Evolutionary conservation across 1,140 invertebrate genomes (phyloP), one percentile per base, ranked within the genome.

Genomic region (Aricia agestis): DNA sequence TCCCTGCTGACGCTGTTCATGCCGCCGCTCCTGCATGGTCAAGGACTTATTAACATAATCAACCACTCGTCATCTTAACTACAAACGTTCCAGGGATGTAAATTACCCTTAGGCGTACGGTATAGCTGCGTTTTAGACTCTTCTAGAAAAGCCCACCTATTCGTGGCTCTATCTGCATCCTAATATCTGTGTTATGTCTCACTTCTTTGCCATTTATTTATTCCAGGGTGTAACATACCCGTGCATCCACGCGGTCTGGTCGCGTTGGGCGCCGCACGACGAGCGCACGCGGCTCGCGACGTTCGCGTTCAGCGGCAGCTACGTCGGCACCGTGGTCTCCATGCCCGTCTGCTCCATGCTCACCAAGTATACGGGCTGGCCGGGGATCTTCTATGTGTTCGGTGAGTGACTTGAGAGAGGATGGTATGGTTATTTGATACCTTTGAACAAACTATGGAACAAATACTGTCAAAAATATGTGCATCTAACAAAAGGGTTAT

Each of bases 381-480:
- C 95, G 0, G 96, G 95, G 18, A 95, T 98, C 18, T 98, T 98
- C 86, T 98, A 98, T 82, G 94, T 97, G 0, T 97, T 97, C 84
- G 97, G 97, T 93, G 86, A 92, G 87, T 80, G 13, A 5, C 36
- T 36, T 6, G 2, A 36, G 36, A 36, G 9, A 9, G 36, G 36
- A 36, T 36, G 36, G 36, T 36, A 36, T 36, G 36, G 32, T 32
- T 32, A 2, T 2, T 32, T 32, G 32, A n/a, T n/a, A n/a, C n/a
- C n/a, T n/a, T n/a, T n/a, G n/a, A n/a, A n/a, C n/a, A n/a, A n/a
- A n/a, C n/a, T n/a, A n/a, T n/a, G n/a, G n/a, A n/a, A n/a, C n/a
- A n/a, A n/a, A n/a, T n/a, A n/a, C n/a, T n/a, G n/a, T n/a, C n/a
- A n/a, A n/a, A n/a, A n/a, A n/a, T n/a, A n/a, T n/a, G n/a, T n/a